These are phyloP conservation scores for Drosophila virilis DNA, from an alignment of 1,140 invertebrate species.

Conservation along the genomic window DNA sequence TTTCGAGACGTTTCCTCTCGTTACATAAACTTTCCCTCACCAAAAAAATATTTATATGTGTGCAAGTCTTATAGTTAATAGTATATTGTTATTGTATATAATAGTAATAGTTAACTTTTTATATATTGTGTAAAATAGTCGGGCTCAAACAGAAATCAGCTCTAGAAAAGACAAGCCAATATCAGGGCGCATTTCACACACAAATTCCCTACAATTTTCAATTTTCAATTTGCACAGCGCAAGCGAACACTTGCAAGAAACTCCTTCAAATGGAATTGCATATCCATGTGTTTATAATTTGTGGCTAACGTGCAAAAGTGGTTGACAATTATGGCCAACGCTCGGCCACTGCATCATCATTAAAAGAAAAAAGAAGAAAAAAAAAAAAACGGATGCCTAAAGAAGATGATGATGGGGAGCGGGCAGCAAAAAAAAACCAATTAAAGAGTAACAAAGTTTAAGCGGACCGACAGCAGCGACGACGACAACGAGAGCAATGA, in stretches of 20 bases:
- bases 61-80: no score
- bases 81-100: no score
- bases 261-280: slow-evolving; percentile 15
- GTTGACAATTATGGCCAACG: slow-evolving; percentile 73
- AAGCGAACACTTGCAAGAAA: not conserved
- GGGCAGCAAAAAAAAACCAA: slow-evolving; percentile 67
- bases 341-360: slow-evolving; percentile 67
- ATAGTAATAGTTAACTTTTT: no score
- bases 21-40: no score
- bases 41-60: no score
- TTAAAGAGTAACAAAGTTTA: slow-evolving; percentile 81
- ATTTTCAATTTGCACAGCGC: slow-evolving; percentile 6
- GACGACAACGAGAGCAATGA: slow-evolving; percentile 76
- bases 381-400: slow-evolving; percentile 59
- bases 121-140: no score
- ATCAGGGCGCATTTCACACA: no score
- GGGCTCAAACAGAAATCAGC: no score
- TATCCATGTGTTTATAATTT: slow-evolving; percentile 71
- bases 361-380: slow-evolving; percentile 46
- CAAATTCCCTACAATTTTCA: slow-evolving; percentile 15
- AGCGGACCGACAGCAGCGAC: slow-evolving; percentile 53
- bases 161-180: no score
- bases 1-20: no score
- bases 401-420: slow-evolving; percentile 56
- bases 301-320: slow-evolving; percentile 69